phyloP scores from a whole-genome alignment of 2,113 vertebrate genomes.

The Apodemus speciosus region DNA sequence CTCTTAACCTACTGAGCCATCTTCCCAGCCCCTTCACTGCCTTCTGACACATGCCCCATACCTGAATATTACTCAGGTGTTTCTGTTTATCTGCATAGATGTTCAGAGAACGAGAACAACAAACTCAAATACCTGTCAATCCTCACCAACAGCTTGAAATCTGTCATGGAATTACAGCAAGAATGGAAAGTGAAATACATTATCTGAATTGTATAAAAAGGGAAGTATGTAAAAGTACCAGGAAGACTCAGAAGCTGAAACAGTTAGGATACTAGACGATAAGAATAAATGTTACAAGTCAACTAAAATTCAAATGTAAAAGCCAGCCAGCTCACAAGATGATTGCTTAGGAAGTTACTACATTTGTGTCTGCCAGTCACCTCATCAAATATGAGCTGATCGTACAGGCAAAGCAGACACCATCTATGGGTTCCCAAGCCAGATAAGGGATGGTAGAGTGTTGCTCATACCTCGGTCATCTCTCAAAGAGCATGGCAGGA shows the following conservation, averaged over 20 bases:
- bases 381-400: background rate
- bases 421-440: no score
- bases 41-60: background rate
- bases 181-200: slow-evolving; percentile 3
- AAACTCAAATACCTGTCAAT: background rate
- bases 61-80: background rate
- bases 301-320: background rate
- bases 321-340: background rate
- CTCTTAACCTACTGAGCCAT: background rate
- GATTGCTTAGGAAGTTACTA: background rate
- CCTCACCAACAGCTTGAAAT: background rate
- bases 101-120: background rate
- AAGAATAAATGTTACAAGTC: background rate
- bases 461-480: no score
- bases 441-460: no score
- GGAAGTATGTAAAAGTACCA: background rate
- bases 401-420: slow-evolving; percentile 3
- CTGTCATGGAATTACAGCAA: background rate
- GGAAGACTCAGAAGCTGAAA: background rate
- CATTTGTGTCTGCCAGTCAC: background rate
- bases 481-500: no score
- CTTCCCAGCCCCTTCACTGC: background rate
- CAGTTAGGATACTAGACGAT: background rate
- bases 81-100: background rate
- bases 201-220: slow-evolving; percentile 1